These are phyloP conservation scores for Graphium colonna DNA, from an alignment of 2,888 invertebrate species.

Conservation along the genomic window DNA sequence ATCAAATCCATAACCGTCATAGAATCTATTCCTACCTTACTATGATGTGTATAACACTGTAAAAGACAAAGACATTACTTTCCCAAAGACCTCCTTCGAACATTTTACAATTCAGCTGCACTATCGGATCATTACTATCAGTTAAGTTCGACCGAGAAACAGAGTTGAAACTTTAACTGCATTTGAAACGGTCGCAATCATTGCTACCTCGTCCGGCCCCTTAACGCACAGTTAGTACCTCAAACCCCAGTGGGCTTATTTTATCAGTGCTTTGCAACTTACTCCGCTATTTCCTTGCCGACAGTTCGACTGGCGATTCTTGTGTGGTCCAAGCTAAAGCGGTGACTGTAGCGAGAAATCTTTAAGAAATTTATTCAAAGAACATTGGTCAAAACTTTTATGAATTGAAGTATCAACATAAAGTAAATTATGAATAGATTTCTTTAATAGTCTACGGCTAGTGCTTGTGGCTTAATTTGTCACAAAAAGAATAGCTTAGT, in stretches of 20 bases:
- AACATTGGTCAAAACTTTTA: no score
- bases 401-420: no score
- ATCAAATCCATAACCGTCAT: no score
- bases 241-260: conserved; percentile 53
- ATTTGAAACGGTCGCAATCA: conserved; percentile 22
- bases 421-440: no score
- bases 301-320: conserved; percentile 53
- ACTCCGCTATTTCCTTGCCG: conserved; percentile 30
- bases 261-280: conserved; percentile 41
- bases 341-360: conserved; percentile 2
- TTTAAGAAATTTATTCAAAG: no score
- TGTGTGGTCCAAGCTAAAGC: background rate
- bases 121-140: conserved; percentile 5
- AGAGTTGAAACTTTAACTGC: conserved; percentile 19
- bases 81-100: background rate
- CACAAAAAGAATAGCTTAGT: no score
- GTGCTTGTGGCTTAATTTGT: no score
- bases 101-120: background rate
- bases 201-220: conserved; percentile 25
- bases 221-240: conserved; percentile 34
- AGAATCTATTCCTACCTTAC: no score
- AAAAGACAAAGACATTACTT: no score
- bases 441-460: no score
- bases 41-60: no score
- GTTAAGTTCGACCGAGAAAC: conserved; percentile 10